These are phyloP conservation scores for Astur gentilis DNA, from an alignment of 2,113 vertebrate species.

Conservation along the genomic window DNA sequence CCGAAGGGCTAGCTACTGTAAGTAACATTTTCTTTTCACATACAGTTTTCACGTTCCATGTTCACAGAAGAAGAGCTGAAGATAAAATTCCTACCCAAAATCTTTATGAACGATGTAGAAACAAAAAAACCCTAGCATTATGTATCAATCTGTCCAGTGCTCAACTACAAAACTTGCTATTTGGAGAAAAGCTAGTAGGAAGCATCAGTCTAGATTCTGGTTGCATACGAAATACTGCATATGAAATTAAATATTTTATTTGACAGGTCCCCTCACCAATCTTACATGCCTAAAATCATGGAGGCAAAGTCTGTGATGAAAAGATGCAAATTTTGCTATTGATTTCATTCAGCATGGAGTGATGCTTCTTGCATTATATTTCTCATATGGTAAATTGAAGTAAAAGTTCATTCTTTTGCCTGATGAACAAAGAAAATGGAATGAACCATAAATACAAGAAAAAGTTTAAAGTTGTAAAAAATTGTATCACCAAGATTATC, in stretches of 20 bases:
- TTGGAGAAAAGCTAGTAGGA: not conserved
- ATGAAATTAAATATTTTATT: not conserved
- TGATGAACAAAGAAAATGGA: conserved; percentile 35
- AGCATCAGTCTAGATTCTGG: not conserved
- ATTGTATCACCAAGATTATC: not conserved
- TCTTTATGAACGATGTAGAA: not conserved
- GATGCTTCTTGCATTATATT: not conserved
- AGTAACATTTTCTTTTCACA: not conserved
- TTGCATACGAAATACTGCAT: not conserved
- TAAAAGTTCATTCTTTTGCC: conserved; percentile 47
- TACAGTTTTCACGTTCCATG: not conserved
- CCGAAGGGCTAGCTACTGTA: not conserved
- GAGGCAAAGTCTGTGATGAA: not conserved
- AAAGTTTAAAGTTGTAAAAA: conserved; percentile 8
- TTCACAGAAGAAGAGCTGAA: not conserved
- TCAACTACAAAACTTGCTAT: not conserved
- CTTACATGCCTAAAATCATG: not conserved
- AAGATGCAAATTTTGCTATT: not conserved
- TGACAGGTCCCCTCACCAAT: not conserved
- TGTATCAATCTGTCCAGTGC: not conserved
- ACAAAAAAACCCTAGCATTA: not conserved
- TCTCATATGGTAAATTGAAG: conserved; percentile 9
- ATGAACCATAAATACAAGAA: not conserved
- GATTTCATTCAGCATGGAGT: not conserved
- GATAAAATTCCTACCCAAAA: not conserved